Conservation (phyloP, 2,113 vertebrate genomes). For the Tetraodon nigroviridis region DNA sequence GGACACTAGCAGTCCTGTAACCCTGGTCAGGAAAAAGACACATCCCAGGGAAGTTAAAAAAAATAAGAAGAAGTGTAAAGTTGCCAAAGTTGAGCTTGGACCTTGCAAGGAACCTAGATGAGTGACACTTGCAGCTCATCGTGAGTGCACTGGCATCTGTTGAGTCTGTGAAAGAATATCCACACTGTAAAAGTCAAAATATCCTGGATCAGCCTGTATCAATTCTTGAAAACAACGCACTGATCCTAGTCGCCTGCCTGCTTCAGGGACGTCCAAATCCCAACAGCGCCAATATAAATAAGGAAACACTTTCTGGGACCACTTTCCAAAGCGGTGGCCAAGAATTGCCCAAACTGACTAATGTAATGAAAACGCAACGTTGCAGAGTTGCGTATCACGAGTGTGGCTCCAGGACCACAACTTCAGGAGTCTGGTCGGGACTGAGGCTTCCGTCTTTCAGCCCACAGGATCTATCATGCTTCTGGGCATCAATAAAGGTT, state of each 20-base stretch:
- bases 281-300: no score
- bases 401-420: no score
- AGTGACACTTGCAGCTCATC: not conserved
- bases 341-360: not conserved
- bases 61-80: no score
- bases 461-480: slow-evolving; percentile 29
- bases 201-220: slow-evolving; percentile 5
- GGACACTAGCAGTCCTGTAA: no score
- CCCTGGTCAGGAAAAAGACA: no score
- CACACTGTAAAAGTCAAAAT: slow-evolving; percentile 30
- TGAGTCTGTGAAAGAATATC: slow-evolving; percentile 12
- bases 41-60: no score
- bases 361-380: not conserved
- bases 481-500: not conserved
- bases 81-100: no score
- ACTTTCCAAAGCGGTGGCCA: slow-evolving; percentile 7
- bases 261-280: slow-evolving; percentile 1
- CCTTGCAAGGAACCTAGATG: no score
- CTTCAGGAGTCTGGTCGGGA: not conserved
- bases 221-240: not conserved
- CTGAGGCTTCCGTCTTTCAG: accelerated
- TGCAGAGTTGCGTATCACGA: not conserved
- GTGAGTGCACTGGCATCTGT: not conserved
- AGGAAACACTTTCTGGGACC: not conserved
- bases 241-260: not conserved